phyloP scores from a whole-genome alignment of 1,140 invertebrate genomes.

The Hypothenemus hampei region DNA sequence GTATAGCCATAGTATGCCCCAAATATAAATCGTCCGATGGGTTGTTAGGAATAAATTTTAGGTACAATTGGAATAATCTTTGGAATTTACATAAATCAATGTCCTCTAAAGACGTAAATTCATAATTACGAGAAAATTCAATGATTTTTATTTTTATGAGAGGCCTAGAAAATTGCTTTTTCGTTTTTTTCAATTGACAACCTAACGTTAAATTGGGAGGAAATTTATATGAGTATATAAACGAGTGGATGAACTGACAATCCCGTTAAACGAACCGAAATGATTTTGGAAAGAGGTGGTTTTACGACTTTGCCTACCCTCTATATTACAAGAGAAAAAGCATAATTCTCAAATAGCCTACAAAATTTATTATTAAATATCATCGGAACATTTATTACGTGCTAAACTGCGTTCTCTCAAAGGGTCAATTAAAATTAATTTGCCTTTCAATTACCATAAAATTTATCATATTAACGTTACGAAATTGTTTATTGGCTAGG shows the following conservation, averaged over 20 bases:
- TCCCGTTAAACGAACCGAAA: conserved; percentile 3
- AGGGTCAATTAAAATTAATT: conserved; percentile 20
- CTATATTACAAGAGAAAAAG: conserved; percentile 1
- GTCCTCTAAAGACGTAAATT: too few relatives aligned
- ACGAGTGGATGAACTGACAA: conserved; percentile 10
- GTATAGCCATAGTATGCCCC: too few relatives aligned
- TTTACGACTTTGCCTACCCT: too few relatives aligned
- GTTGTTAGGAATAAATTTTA: too few relatives aligned
- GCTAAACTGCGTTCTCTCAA: conserved; percentile 11
- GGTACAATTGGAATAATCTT: too few relatives aligned
- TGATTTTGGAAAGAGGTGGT: conserved; percentile 2
- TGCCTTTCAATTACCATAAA: conserved; percentile 18
- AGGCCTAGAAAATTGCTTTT: too few relatives aligned
- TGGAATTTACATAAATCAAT: too few relatives aligned
- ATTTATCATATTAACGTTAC: conserved; percentile 14
- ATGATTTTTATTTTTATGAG: too few relatives aligned
- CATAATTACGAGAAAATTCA: too few relatives aligned
- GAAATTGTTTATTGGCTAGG: too few relatives aligned
- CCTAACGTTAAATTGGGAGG: conserved; percentile 6
- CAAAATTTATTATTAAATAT: not conserved
- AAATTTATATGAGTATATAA: conserved; percentile 14
- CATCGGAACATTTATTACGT: not conserved
- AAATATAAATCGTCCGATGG: too few relatives aligned
- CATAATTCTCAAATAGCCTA: not conserved
- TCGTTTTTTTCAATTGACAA: not conserved